Percentiles rank a stretch among this genome's conserved stretches.
Conservation (phyloP, 2,888 invertebrate genomes). For the Bombylius major region DNA sequence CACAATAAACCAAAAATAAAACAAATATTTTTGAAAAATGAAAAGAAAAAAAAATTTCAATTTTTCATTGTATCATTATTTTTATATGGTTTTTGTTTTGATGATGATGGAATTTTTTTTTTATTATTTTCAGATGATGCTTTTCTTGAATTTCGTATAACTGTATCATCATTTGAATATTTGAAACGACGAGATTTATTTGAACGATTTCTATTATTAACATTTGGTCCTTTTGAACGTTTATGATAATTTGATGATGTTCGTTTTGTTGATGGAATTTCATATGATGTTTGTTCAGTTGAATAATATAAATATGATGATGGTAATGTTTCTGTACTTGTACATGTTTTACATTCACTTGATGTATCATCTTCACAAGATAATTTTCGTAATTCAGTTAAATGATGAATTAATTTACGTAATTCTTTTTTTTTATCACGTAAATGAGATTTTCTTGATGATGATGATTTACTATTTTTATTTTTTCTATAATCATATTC, state of each 20-base stretch:
- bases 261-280: not conserved
- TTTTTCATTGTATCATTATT: no score
- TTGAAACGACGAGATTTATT: not conserved
- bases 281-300: not conserved
- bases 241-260: not conserved
- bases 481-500: not conserved
- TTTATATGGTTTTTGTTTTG: no score
- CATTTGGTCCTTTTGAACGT: not conserved
- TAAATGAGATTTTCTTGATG: not conserved
- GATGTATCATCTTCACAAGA: not conserved
- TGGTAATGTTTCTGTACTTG: not conserved
- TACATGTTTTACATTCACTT: not conserved
- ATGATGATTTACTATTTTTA: not conserved
- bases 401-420: conserved; percentile 1
- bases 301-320: not conserved
- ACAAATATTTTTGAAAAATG: not conserved
- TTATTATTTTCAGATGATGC: not conserved
- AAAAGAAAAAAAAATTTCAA: not conserved
- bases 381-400: not conserved
- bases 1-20: not conserved
- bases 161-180: not conserved
- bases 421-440: not conserved
- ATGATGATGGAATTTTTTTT: not conserved
- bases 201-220: not conserved
- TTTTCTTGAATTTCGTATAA: not conserved